Conservation (phyloP, 1,140 invertebrate genomes). For the Platorchestia sp. region DNA sequence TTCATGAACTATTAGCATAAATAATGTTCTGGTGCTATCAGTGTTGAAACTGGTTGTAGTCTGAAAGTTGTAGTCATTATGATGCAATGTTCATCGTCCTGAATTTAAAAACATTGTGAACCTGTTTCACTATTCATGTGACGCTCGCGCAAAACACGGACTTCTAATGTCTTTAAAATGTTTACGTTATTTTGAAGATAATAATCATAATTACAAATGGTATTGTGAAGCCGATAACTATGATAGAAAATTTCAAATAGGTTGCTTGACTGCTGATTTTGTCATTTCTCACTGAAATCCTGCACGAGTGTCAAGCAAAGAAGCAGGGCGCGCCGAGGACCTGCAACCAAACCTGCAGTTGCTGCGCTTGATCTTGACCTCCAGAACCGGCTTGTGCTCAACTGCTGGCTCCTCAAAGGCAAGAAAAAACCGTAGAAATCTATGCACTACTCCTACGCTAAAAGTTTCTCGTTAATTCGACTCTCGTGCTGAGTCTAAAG, state of each 20-base stretch:
- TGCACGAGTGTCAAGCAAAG: neutral
- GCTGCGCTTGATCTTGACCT: slow-evolving; percentile 8
- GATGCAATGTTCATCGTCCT: too few species aligned
- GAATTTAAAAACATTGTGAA: too few species aligned
- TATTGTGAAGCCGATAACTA: too few species aligned
- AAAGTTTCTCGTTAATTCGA: neutral
- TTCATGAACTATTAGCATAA: too few species aligned
- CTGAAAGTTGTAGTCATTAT: too few species aligned
- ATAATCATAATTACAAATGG: too few species aligned
- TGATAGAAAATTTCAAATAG: neutral
- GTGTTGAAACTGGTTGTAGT: too few species aligned
- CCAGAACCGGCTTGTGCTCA: slow-evolving; percentile 8
- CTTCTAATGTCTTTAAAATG: too few species aligned
- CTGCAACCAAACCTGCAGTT: neutral
- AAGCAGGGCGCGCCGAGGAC: neutral
- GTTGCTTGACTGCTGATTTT: neutral
- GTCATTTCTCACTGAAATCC: neutral
- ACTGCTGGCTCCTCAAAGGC: neutral
- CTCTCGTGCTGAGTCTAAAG: neutral
- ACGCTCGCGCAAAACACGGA: too few species aligned
- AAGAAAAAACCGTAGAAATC: neutral
- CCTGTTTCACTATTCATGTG: too few species aligned
- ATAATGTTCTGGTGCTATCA: too few species aligned
- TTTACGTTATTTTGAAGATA: neutral
- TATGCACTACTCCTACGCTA: neutral